Conservation (phyloP, 2,888 invertebrate genomes). For the Oegoconia quadripuncta region DNA sequence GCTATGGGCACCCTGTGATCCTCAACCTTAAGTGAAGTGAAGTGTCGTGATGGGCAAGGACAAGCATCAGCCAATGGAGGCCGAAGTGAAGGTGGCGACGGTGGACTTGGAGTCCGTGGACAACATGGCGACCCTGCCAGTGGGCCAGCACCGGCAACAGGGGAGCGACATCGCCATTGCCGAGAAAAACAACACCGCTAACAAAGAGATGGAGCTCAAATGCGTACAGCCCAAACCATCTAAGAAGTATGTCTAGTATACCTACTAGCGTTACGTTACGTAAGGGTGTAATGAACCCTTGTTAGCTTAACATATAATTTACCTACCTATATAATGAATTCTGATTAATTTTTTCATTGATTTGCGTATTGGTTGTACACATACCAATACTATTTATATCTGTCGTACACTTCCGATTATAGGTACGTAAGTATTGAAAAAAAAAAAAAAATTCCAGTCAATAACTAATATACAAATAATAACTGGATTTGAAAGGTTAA, state of each 20-base stretch:
- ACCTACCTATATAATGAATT: neutral
- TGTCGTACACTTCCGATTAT: too few species aligned
- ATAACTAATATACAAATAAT: too few species aligned
- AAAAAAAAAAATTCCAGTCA: too few species aligned
- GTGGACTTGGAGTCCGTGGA: constrained; percentile 92
- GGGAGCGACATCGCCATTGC: constrained; percentile 86
- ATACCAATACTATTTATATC: too few species aligned
- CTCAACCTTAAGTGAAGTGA: constrained; percentile 28
- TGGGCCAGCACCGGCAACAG: constrained; percentile 85
- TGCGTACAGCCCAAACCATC: constrained; percentile 91
- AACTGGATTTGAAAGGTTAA: too few species aligned
- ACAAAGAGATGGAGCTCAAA: constrained; percentile 93
- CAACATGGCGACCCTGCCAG: constrained; percentile 94
- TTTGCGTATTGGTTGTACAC: too few species aligned
- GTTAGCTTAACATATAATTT: neutral
- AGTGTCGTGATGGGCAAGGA: constrained; percentile 68
- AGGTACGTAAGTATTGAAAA: too few species aligned
- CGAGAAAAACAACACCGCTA: constrained; percentile 89
- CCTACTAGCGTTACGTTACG: neutral
- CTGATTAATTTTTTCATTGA: too few species aligned
- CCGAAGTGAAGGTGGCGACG: constrained; percentile 93
- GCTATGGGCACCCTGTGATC: constrained; percentile 41
- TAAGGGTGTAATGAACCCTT: too few species aligned
- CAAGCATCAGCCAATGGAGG: constrained; percentile 75
- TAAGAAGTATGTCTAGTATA: constrained; percentile 83